Conservation (phyloP, 92 coral and sea anemone species). For the Zoanthus sociatus region DNA sequence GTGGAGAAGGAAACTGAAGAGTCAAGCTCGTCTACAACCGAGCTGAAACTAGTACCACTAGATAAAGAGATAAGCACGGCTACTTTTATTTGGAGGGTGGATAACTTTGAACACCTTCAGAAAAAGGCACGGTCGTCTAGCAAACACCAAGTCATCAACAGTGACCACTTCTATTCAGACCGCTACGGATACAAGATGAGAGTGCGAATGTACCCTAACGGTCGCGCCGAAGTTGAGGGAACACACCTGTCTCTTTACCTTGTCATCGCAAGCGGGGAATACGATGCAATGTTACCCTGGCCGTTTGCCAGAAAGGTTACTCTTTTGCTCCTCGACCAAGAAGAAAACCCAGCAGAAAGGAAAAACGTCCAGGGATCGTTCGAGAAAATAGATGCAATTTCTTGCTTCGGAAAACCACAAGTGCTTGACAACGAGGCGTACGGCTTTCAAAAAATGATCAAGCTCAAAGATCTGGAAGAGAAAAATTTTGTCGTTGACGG, state of each 20-base stretch:
- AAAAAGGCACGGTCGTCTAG: slow-evolving; percentile 31
- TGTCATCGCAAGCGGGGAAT: slow-evolving; percentile 86
- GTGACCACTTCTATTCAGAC: slow-evolving; percentile 85
- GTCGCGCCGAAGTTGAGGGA: slow-evolving; percentile 80
- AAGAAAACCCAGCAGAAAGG: slow-evolving; percentile 1
- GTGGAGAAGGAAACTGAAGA: background rate
- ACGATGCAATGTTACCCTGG: slow-evolving; percentile 89
- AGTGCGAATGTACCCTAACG: slow-evolving; percentile 83
- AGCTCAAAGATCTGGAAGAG: slow-evolving; percentile 5
- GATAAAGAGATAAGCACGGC: background rate
- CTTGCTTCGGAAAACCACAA: slow-evolving; percentile 22
- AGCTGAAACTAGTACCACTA: background rate
- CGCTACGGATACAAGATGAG: slow-evolving; percentile 87
- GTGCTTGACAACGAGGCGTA: slow-evolving; percentile 28
- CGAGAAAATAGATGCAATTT: background rate
- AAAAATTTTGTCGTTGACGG: slow-evolving; percentile 13
- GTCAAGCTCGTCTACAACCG: background rate
- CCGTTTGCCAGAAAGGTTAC: slow-evolving; percentile 83
- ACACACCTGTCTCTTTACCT: slow-evolving; percentile 78
- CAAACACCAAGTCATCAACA: slow-evolving; percentile 73
- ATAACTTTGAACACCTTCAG: slow-evolving; percentile 11
- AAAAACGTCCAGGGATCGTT: background rate
- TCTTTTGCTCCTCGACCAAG: slow-evolving; percentile 83
- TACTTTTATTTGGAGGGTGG: slow-evolving; percentile 26
- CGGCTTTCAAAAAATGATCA: slow-evolving; percentile 24